Percentiles rank a stretch among this genome's conserved stretches.
Conservation (phyloP, 2,888 invertebrate species). For the Opisthograptis luteolata region DNA sequence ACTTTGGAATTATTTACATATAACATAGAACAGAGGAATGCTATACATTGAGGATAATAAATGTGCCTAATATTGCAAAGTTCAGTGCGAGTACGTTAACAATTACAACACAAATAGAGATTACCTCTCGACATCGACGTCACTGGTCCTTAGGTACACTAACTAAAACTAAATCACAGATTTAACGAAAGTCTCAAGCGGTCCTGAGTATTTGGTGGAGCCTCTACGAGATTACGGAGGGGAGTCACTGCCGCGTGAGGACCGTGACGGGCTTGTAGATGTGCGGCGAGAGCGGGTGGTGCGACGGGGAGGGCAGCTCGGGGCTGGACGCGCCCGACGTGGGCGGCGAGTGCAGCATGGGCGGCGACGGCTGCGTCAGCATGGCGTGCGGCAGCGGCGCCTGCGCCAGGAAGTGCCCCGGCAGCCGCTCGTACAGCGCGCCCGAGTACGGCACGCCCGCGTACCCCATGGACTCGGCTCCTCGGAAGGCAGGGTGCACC, state of each 20-base stretch:
- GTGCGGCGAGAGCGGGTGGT: constrained; percentile 72
- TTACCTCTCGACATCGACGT: constrained; percentile 47
- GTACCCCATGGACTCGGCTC: constrained; percentile 65
- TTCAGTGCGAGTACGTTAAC: constrained; percentile 27
- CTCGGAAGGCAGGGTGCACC: constrained; percentile 80
- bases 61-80: constrained; percentile 56
- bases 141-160: constrained; percentile 65
- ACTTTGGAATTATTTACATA: constrained; percentile 76
- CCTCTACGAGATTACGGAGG: constrained; percentile 43
- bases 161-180: constrained; percentile 78
- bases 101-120: constrained; percentile 43
- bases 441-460: constrained; percentile 72
- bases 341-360: constrained; percentile 67
- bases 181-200: constrained; percentile 55
- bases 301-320: constrained; percentile 69
- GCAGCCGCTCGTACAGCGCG: constrained; percentile 65
- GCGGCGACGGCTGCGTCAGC: constrained; percentile 68
- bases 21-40: constrained; percentile 67
- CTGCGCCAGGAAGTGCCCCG: constrained; percentile 62
- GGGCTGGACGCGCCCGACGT: constrained; percentile 72
- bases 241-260: constrained; percentile 78
- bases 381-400: constrained; percentile 55
- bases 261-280: constrained; percentile 84
- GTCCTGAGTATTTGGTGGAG: constrained; percentile 46
- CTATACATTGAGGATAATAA: constrained; percentile 51